Base-by-base conservation (phyloP, 2,888 invertebrate genomes). In the Sinhomidia bicolor region DNA sequence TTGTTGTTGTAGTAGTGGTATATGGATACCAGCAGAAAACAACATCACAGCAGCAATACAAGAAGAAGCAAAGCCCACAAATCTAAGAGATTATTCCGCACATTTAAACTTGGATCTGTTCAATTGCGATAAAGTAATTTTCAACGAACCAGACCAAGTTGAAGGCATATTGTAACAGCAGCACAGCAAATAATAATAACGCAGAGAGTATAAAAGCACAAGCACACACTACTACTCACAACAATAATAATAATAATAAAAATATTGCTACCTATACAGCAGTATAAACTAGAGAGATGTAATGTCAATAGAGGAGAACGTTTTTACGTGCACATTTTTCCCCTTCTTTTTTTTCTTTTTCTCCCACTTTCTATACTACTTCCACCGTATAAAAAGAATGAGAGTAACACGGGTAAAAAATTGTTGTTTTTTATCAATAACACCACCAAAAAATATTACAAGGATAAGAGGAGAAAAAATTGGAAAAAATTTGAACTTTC, bases 81-180 rank as follows among this genome's bases (percentile, higher is more conserved):
- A 89, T 89, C 89, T 89, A 81, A 81, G 65, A 85, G 89, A 89
- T 89, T 89, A 89, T 89, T 89, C 89, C 89, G 89, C 89, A 82
- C 82, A 89, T 89, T 89, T 89, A 85, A 89, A 89, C 89, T 81
- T 51, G 81, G 81, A 89, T 89, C 89, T 89, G 89, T 85, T 89
- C 85, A 85, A 85, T 89, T 89, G 81, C 65, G 89, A 89, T 89
- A 89, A 85, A 81, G 89, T 81, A 89, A 89, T 89, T 89, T 85
- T 62, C 88, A 83, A 83, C 88, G 47, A 78, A 78, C 47, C 57
- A 84, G 76, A 62, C 80, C 80, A 78, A 54, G 78, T 57, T 36
- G 36, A 54, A 57, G 54, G 57, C 36, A 78, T 57, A 54, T n/a
- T n/a, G n/a, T 14, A 51, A 47, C 47, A 47, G 10, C 23, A 51